Percentiles rank a stretch among this genome's conserved stretches.
Evolutionary conservation across 2,797 vertebrate genomes (phyloP).

Genomic region (Sphenopsis melanotis): DNA sequence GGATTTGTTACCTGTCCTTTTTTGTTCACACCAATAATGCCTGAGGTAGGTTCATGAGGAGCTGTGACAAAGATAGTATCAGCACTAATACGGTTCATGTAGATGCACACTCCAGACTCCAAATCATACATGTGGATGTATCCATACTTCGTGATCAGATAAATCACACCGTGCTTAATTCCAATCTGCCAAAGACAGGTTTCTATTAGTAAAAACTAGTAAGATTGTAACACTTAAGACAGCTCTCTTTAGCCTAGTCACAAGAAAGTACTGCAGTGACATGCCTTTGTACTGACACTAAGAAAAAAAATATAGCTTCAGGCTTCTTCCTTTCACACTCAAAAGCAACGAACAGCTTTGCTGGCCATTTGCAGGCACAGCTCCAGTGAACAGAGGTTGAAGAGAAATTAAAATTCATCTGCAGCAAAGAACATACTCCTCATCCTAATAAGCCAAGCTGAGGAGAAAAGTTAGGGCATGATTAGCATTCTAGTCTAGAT

Average conservation of each 20-base stretch:
- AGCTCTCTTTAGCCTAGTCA: neutral
- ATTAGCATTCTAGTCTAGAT: neutral
- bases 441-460: neutral
- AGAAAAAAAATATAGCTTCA: neutral
- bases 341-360: neutral
- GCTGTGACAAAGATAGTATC: constrained; percentile 95
- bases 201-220: neutral
- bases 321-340: neutral
- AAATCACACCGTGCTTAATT: constrained; percentile 88
- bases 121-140: constrained; percentile 93
- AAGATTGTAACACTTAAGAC: neutral
- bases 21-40: constrained; percentile 95
- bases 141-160: constrained; percentile 93
- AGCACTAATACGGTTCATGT: constrained; percentile 92
- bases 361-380: neutral
- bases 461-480: neutral
- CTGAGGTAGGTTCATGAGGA: constrained; percentile 88
- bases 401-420: constrained; percentile 4
- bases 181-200: constrained; percentile 80
- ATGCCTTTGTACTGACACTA: neutral
- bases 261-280: neutral
- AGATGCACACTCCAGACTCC: constrained; percentile 92
- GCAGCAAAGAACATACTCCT: neutral
- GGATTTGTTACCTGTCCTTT: constrained; percentile 85
- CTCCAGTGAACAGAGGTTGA: neutral